Conservation (phyloP, 2,888 invertebrate species). For the Hesperia comma region DNA sequence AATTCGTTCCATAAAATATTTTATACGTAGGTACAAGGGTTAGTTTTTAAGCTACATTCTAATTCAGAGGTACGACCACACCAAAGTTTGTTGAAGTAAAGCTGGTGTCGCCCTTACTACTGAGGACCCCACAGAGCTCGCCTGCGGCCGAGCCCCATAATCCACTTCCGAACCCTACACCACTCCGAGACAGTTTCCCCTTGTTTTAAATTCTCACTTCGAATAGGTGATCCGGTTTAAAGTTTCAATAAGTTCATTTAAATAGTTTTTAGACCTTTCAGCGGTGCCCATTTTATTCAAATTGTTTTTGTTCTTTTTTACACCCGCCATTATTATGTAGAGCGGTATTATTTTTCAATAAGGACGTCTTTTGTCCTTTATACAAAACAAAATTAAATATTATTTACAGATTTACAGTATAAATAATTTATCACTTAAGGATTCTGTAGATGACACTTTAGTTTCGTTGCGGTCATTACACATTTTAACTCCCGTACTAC, state of each 20-base stretch:
- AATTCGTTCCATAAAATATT: no score
- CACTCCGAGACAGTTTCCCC: slow-evolving; percentile 66
- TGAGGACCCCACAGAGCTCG: slow-evolving; percentile 34
- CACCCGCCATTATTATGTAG: neutral
- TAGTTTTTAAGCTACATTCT: neutral
- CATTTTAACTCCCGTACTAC: no score
- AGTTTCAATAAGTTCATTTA: slow-evolving; percentile 70
- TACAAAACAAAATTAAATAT: no score
- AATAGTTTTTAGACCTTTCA: slow-evolving; percentile 55
- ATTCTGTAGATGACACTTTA: neutral
- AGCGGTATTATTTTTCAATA: neutral
- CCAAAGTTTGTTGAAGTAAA: slow-evolving; percentile 21
- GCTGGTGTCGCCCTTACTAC: slow-evolving; percentile 15
- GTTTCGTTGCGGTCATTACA: no score
- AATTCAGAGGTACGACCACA: slow-evolving; percentile 14
- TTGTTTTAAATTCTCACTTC: slow-evolving; percentile 72
- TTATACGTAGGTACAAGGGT: neutral
- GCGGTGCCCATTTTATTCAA: slow-evolving; percentile 3
- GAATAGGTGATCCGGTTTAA: slow-evolving; percentile 77
- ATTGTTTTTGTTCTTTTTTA: slow-evolving; percentile 1
- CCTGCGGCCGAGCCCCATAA: slow-evolving; percentile 69
- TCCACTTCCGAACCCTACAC: slow-evolving; percentile 65
- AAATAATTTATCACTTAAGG: neutral
- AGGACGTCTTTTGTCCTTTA: no score
- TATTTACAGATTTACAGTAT: no score